Percentiles rank a stretch among this genome's conserved stretches.
Conservation (phyloP, 1,140 invertebrate genomes). For the Zaprionus africanus region DNA sequence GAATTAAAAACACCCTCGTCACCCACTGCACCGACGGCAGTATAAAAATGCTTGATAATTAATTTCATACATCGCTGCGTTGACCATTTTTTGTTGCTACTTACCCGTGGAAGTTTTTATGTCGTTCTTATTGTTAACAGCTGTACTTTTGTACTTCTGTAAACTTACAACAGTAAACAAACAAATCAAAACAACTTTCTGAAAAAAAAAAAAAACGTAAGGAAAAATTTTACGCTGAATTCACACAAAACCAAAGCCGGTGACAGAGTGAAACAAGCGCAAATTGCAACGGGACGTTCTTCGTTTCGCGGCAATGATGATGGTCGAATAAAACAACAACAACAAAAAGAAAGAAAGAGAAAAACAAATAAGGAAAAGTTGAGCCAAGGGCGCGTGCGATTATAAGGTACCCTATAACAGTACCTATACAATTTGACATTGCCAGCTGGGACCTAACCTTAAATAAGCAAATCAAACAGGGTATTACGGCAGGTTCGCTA, state of each 20-base stretch:
- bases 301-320: background rate
- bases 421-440: no score
- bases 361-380: background rate
- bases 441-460: background rate
- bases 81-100: slow-evolving; percentile 46
- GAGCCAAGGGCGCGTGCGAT: background rate
- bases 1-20: background rate
- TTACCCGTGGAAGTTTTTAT: slow-evolving; percentile 53
- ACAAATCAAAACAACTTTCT: slow-evolving; percentile 32
- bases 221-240: slow-evolving; percentile 62
- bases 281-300: slow-evolving; percentile 27
- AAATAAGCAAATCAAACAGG: background rate
- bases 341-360: background rate
- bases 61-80: slow-evolving; percentile 54
- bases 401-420: background rate
- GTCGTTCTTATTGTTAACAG: slow-evolving; percentile 73
- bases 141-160: slow-evolving; percentile 64
- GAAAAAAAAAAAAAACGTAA: slow-evolving; percentile 3
- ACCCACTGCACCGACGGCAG: background rate
- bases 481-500: no score
- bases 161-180: slow-evolving; percentile 65
- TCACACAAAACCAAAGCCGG: slow-evolving; percentile 53
- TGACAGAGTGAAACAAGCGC: slow-evolving; percentile 41
- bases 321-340: background rate
- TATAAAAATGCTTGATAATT: slow-evolving; percentile 70